A percentile compares a stretch with the other conserved stretches of the same genome.
These are phyloP conservation scores for Picathartes gymnocephalus DNA, from an alignment of 2,113 vertebrate species.

Conservation along the genomic window DNA sequence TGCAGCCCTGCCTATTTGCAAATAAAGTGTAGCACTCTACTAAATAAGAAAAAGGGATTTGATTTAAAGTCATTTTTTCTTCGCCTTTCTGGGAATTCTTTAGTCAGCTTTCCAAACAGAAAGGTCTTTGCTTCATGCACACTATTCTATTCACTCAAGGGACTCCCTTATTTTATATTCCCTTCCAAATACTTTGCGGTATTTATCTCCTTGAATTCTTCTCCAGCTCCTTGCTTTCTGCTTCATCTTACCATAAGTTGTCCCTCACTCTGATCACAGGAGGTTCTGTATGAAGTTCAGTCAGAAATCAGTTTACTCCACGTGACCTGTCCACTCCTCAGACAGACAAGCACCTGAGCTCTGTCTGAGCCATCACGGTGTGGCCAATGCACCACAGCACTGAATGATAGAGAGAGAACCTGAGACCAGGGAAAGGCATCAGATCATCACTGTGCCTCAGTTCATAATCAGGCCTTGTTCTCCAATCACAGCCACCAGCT, in stretches of 20 bases:
- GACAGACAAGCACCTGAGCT: neutral
- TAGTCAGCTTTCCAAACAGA: neutral
- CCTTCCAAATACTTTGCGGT: rapidly evolving
- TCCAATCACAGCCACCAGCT: neutral
- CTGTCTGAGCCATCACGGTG: rapidly evolving
- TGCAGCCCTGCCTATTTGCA: neutral
- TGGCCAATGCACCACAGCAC: neutral
- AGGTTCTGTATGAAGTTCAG: neutral
- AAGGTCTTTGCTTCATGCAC: neutral
- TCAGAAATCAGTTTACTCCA: neutral
- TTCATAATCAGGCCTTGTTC: neutral
- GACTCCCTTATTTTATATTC: neutral
- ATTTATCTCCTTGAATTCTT: neutral
- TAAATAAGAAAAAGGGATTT: neutral
- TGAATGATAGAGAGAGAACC: neutral
- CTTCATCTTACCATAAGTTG: neutral
- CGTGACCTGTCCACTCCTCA: neutral
- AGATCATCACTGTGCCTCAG: neutral
- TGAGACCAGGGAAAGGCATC: neutral
- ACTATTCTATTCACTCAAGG: neutral
- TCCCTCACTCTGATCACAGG: neutral
- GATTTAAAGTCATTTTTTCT: neutral
- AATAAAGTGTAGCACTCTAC: neutral
- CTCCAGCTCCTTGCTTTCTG: neutral
- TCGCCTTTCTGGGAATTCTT: neutral